Conservation (phyloP, 2,797 vertebrate genomes). For the Gobionotothen gibberifrons region DNA sequence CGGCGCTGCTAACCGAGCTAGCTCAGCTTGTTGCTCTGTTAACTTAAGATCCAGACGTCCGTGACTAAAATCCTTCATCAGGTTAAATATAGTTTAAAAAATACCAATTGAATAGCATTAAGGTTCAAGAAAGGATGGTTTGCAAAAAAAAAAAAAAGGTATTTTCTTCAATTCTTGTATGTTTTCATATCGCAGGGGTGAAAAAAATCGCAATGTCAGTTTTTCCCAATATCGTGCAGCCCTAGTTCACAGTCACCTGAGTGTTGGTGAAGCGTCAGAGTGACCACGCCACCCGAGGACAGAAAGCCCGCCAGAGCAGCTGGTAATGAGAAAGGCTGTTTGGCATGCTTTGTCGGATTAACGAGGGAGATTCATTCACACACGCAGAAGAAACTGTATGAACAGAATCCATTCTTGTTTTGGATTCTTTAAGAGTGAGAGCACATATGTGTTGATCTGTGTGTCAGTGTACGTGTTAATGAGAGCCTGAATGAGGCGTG, state of each 20-base stretch:
- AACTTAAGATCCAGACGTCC: no score
- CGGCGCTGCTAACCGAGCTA: no score
- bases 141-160: no score
- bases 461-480: slow-evolving; percentile 51
- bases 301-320: slow-evolving; percentile 28
- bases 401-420: slow-evolving; percentile 48
- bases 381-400: slow-evolving; percentile 35
- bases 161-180: no score
- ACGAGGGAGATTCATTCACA: slow-evolving; percentile 46
- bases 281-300: slow-evolving; percentile 25
- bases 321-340: slow-evolving; percentile 56
- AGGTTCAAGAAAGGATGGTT: no score
- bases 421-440: slow-evolving; percentile 40
- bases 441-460: slow-evolving; percentile 31
- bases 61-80: no score
- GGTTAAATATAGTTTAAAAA: no score
- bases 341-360: slow-evolving; percentile 53
- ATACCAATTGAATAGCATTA: no score
- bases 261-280: slow-evolving; percentile 27
- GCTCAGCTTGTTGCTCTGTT: no score
- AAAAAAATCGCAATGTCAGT: no score
- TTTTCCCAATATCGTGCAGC: no score
- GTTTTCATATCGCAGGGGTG: no score
- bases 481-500: slow-evolving; percentile 50
- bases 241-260: slow-evolving; percentile 50